These are phyloP conservation scores for Palythoa grandis DNA, from an alignment of 92 coral and sea anemone genomes.

Conservation along the genomic window DNA sequence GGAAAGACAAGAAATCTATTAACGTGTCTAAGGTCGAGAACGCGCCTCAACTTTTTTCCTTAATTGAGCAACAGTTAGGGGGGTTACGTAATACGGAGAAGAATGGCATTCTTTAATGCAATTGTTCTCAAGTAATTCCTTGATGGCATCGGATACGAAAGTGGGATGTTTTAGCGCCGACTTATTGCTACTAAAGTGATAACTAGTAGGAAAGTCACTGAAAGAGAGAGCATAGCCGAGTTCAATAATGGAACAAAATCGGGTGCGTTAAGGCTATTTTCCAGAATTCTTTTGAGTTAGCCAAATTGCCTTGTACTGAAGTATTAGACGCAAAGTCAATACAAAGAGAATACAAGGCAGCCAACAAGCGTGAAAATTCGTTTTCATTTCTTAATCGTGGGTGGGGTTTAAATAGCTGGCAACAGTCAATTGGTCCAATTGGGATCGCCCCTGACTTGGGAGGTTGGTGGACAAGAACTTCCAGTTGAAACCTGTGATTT, in stretches of 20 bases:
- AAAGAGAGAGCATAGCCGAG: slow-evolving; percentile 24
- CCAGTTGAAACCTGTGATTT: too few species aligned
- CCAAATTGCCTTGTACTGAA: too few species aligned
- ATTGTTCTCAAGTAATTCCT: slow-evolving; percentile 10
- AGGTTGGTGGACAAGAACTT: too few species aligned
- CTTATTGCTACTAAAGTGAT: slow-evolving; percentile 24
- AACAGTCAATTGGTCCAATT: too few species aligned
- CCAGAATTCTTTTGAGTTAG: too few species aligned
- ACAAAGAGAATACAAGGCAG: too few species aligned
- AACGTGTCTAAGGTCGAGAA: not conserved
- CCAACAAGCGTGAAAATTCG: too few species aligned
- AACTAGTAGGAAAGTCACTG: slow-evolving; percentile 13
- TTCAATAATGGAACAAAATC: not conserved
- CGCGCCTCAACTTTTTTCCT: slow-evolving; percentile 42
- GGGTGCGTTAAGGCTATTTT: too few species aligned
- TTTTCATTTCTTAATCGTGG: too few species aligned
- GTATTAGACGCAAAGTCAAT: too few species aligned
- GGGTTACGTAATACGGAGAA: slow-evolving; percentile 46
- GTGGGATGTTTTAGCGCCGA: slow-evolving; percentile 36
- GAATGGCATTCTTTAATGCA: slow-evolving; percentile 19
- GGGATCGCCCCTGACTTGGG: too few species aligned
- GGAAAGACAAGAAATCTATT: not conserved
- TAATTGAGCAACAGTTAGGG: slow-evolving; percentile 51
- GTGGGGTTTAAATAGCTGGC: too few species aligned
- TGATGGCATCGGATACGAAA: slow-evolving; percentile 38